Evolutionary conservation across 2,888 invertebrate species (phyloP), one percentile per base, ranked within the genome.

Genomic region (Mycalesis mineus): DNA sequence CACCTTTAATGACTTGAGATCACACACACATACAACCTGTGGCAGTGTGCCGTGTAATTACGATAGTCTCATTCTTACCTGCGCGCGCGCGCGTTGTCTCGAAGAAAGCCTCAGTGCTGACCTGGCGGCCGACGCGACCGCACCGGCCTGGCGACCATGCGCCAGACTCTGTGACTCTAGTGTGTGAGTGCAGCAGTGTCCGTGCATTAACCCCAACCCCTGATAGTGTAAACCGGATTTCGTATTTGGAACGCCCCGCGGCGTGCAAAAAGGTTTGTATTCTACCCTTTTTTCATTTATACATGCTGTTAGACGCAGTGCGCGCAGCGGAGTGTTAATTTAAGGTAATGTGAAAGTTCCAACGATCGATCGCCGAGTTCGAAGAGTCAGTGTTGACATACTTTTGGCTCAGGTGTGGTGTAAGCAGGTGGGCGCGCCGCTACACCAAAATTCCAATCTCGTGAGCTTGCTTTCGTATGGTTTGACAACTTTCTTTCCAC

Each of bases 321-420:
- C 62, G 68, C 68, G 72, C 71, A 70, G 73, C 71, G 73, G 72
- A 77, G 78, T 81, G 83, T 78, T 84, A 82, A 82, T 84, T 84
- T 84, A 85, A 86, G 84, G 82, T 85, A 79, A 88, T 87, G 89
- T 89, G 89, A 89, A 89, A 89, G 88, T 88, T 82, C 76, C 77
- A 80, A 78, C 84, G 80, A 83, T 82, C 77, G 80, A 79, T 82
- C 80, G 81, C 66, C 69, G 82, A 75, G 77, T 80, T 80, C 78
- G 81, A 84, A 79, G 84, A 86, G 85, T 85, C 78, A 78, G 66
- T 72, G 82, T 76, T 88, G 88, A 88, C 88, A 89, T 77, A 89
- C 88, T 88, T 88, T 86, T 86, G 80, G 78, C 75, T 84, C 87
- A 85, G 85, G 86, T 85, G 86, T 79, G 82, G 86, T 79, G 81